A percentile compares a stretch with the other conserved stretches of the same genome.
Evolutionary conservation across 2,888 invertebrate genomes (phyloP).

Genomic region (Melieria picta): DNA sequence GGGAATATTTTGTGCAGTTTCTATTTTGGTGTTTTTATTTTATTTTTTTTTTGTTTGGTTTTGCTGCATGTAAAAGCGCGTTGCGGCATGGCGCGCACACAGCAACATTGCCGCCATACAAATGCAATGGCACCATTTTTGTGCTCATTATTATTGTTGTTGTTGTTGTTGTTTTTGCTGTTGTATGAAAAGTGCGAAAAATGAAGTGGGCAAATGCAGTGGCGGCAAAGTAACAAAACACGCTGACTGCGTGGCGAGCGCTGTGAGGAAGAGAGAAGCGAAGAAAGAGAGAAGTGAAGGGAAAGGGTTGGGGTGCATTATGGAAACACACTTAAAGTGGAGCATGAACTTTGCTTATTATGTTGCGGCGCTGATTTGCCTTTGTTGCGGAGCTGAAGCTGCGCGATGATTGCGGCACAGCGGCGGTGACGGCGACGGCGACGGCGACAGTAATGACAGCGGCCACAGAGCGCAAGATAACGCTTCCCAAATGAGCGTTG

Average conservation of each 20-base stretch:
- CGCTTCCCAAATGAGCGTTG: too few species aligned
- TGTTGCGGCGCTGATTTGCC: slow-evolving; percentile 16
- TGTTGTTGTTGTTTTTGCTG: too few species aligned
- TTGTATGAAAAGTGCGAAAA: too few species aligned
- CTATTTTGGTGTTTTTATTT: not conserved
- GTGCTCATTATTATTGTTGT: too few species aligned
- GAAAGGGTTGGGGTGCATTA: too few species aligned
- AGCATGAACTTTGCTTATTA: slow-evolving; percentile 22
- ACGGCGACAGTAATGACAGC: slow-evolving; percentile 4
- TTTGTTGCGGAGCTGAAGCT: slow-evolving; percentile 5
- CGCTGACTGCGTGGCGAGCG: too few species aligned
- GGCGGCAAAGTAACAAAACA: too few species aligned
- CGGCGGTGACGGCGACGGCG: not conserved
- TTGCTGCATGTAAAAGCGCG: not conserved
- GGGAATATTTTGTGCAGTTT: not conserved
- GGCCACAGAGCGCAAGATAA: not conserved
- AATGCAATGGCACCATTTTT: too few species aligned
- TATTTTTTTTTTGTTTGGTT: not conserved
- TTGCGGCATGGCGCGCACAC: too few species aligned
- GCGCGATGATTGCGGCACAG: not conserved
- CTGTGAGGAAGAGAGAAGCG: not conserved
- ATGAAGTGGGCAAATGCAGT: too few species aligned
- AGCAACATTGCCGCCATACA: too few species aligned
- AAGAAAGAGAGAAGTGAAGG: not conserved
- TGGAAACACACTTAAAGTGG: not conserved